A percentile compares a stretch with the other conserved stretches of the same genome.
Conservation (phyloP, 2,888 invertebrate genomes). For the Plebejus melissa region DNA sequence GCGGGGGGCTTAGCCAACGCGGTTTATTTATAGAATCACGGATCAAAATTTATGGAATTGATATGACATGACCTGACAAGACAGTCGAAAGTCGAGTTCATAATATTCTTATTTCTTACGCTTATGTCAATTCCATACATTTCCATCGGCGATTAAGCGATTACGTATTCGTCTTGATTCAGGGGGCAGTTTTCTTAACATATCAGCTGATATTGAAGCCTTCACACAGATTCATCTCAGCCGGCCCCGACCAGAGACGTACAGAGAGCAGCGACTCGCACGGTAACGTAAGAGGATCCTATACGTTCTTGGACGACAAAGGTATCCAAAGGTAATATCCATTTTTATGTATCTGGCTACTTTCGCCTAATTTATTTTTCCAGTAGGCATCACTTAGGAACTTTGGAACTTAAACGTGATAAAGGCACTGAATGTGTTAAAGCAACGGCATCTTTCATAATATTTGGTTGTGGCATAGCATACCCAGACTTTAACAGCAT, state of each 20-base stretch:
- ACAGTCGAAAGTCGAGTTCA: no score
- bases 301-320: constrained; percentile 88
- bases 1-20: no score
- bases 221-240: constrained; percentile 81
- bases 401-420: neutral
- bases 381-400: neutral
- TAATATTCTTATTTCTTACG: no score
- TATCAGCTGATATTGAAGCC: neutral
- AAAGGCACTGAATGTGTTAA: neutral
- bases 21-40: no score
- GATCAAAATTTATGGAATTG: no score
- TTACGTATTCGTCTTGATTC: no score
- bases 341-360: neutral
- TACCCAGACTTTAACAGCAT: no score
- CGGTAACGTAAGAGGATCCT: constrained; percentile 86
- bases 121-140: no score
- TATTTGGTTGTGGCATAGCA: no score
- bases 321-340: constrained; percentile 80
- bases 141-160: no score
- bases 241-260: constrained; percentile 87
- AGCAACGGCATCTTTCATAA: no score
- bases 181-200: neutral
- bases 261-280: constrained; percentile 85
- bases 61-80: no score
- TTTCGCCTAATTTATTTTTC: neutral